phyloP scores from a whole-genome alignment of 1,140 invertebrate species.

The Sminthurinus signatus region DNA sequence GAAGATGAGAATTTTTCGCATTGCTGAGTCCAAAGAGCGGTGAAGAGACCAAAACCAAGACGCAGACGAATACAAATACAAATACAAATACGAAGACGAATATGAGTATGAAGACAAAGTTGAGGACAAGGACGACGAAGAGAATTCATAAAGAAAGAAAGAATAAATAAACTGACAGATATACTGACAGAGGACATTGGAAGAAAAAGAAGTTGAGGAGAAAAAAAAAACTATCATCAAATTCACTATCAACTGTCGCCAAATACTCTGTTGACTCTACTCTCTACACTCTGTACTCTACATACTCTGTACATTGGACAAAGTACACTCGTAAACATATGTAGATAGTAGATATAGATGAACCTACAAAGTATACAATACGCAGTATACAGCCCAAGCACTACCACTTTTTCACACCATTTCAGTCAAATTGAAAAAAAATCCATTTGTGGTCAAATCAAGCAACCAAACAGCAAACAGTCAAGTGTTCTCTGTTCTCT shows the following conservation, averaged over 20 bases:
- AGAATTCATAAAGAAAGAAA: slow-evolving; percentile 37
- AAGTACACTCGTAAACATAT: background rate
- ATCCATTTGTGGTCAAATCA: slow-evolving; percentile 23
- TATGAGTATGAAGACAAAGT: too few species aligned
- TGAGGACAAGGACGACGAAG: slow-evolving; percentile 6
- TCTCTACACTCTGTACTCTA: too few species aligned
- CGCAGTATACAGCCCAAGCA: too few species aligned
- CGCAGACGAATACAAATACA: too few species aligned
- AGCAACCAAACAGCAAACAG: slow-evolving; percentile 5
- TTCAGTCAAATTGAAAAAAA: slow-evolving; percentile 28
- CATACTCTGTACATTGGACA: too few species aligned
- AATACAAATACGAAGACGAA: too few species aligned
- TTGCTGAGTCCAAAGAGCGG: slow-evolving; percentile 31
- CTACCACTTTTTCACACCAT: slow-evolving; percentile 26
- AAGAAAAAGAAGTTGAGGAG: background rate
- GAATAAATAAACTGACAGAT: slow-evolving; percentile 28
- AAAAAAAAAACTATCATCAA: slow-evolving; percentile 8
- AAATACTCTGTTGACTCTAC: too few species aligned
- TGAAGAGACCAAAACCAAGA: too few species aligned
- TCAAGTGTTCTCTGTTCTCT: background rate
- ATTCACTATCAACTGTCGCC: background rate
- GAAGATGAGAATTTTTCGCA: slow-evolving; percentile 37
- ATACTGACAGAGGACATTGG: background rate
- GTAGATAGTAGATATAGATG: too few species aligned
- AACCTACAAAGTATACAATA: too few species aligned